A percentile compares a stretch with the other conserved stretches of the same genome.
Evolutionary conservation across 2,113 vertebrate genomes (phyloP).

Genomic region (Arizona elegans): DNA sequence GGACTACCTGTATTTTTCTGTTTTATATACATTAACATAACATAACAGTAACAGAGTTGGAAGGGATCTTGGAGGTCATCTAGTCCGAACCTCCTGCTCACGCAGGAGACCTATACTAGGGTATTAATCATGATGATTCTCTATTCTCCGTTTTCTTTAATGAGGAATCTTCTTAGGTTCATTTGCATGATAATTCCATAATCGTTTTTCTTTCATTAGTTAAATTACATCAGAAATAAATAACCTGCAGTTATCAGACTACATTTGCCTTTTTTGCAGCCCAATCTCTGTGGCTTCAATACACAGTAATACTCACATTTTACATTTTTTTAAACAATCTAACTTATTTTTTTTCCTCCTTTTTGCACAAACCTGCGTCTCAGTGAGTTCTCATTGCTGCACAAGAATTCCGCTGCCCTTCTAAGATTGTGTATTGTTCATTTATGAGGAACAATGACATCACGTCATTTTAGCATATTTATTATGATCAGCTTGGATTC

Average conservation of each 20-base stretch:
- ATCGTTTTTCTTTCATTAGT: not conserved
- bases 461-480: not conserved
- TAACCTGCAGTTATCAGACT: not conserved
- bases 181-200: not conserved
- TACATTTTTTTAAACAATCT: not conserved
- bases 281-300: not conserved
- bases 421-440: not conserved
- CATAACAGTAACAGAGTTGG: too few species aligned
- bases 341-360: not conserved
- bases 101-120: too few species aligned
- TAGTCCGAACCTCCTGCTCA: too few species aligned
- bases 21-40: not conserved
- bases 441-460: not conserved
- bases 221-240: not conserved
- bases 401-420: not conserved
- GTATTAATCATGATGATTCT: not conserved
- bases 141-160: not conserved
- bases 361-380: not conserved
- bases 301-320: not conserved
- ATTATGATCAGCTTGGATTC: not conserved
- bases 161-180: not conserved
- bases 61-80: too few species aligned
- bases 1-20: not conserved
- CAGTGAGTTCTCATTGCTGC: not conserved
- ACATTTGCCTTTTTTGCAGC: not conserved